Percentiles rank a stretch among this genome's conserved stretches.
Evolutionary conservation across 1,140 invertebrate species (phyloP).

Genomic region (Saxidomus purpurata): DNA sequence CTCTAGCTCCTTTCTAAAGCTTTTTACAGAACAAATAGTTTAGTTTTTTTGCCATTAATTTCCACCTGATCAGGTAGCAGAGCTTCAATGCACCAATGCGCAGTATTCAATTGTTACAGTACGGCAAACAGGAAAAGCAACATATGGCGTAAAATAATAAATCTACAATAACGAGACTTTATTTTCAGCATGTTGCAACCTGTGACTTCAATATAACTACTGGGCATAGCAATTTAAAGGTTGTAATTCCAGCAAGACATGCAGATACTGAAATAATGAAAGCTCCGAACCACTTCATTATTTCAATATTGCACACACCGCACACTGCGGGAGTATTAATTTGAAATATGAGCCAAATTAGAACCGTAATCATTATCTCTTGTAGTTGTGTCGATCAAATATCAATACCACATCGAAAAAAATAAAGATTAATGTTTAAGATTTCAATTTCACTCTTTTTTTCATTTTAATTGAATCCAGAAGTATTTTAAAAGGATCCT

Average conservation of each 20-base stretch:
- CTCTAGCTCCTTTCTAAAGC: too few relatives aligned
- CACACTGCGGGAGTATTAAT: background rate
- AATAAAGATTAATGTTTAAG: background rate
- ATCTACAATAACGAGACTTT: background rate
- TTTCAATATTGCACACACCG: background rate
- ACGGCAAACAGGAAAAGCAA: background rate
- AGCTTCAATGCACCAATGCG: too few relatives aligned
- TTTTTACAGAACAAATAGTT: too few relatives aligned
- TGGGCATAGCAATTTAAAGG: background rate
- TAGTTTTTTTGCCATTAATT: too few relatives aligned
- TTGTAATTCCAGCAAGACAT: background rate
- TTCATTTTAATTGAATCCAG: too few relatives aligned
- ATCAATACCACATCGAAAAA: background rate
- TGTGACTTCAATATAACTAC: background rate
- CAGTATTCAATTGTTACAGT: too few relatives aligned
- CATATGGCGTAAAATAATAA: background rate
- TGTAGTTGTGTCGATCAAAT: background rate
- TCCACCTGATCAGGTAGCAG: too few relatives aligned
- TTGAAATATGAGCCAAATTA: constrained; percentile 3
- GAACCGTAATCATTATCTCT: background rate
- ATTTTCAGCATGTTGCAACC: background rate
- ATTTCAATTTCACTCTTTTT: background rate
- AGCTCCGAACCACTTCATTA: constrained; percentile 7
- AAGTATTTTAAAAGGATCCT: too few relatives aligned
- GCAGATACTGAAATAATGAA: background rate